Percentiles rank a stretch among this genome's conserved stretches.
Evolutionary conservation across 2,888 invertebrate species (phyloP).

Genomic region (Hyposoter didymator): DNA sequence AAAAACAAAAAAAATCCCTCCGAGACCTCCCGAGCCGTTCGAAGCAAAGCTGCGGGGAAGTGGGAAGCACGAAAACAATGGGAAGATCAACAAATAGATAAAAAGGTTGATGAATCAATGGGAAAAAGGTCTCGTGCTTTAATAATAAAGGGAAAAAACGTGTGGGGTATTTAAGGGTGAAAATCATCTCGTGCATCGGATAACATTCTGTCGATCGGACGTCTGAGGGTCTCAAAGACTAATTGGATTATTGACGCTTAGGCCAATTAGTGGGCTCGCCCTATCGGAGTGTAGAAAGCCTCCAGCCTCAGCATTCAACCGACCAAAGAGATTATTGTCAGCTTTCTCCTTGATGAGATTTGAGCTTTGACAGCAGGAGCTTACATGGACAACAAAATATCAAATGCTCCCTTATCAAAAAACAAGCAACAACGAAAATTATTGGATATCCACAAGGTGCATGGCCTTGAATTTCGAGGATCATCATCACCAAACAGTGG

Average conservation of each 20-base stretch:
- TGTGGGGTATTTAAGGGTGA: neutral
- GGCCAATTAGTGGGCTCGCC: slow-evolving; percentile 67
- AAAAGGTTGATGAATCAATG: neutral
- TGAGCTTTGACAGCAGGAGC: slow-evolving; percentile 14
- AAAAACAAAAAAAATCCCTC: too few species aligned
- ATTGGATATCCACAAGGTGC: neutral
- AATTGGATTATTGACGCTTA: slow-evolving; percentile 72
- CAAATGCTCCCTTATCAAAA: neutral
- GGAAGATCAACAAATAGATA: neutral
- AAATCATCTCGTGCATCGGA: neutral
- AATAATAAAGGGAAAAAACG: neutral
- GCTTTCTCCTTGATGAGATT: slow-evolving; percentile 17
- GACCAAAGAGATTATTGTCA: slow-evolving; percentile 70
- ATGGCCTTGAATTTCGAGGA: neutral
- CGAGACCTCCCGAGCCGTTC: too few species aligned
- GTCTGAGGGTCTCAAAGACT: slow-evolving; percentile 64
- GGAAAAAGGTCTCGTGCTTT: neutral
- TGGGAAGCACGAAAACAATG: neutral
- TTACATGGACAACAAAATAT: neutral
- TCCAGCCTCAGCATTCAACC: slow-evolving; percentile 65
- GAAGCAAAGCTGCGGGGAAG: too few species aligned
- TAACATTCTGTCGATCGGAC: neutral
- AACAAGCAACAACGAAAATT: neutral
- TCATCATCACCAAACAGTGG: neutral
- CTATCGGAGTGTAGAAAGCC: slow-evolving; percentile 62